Evolutionary conservation across 2,797 vertebrate genomes (phyloP).

Genomic region (Neostethus bicornis): DNA sequence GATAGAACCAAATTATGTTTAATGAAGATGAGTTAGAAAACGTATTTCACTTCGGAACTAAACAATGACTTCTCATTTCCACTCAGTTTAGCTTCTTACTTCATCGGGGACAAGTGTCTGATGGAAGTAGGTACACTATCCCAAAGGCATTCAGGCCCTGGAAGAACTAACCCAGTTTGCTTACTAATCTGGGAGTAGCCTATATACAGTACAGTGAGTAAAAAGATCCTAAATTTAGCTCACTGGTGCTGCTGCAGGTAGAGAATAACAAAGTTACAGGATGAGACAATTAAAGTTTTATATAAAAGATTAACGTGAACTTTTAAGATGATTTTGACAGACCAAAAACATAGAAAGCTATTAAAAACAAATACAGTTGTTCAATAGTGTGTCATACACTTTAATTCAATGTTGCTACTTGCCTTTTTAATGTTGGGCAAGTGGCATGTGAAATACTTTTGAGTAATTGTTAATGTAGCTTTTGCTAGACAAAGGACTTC

Average conservation of each 20-base stretch:
- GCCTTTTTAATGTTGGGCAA: background rate
- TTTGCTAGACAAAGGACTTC: too few species aligned
- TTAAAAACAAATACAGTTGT: background rate
- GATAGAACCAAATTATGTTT: background rate
- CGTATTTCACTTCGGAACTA: constrained; percentile 1
- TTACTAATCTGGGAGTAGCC: constrained; percentile 72
- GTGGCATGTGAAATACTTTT: background rate
- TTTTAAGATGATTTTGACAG: background rate
- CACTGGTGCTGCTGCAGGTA: constrained; percentile 34
- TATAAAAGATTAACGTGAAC: background rate
- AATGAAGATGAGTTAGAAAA: background rate
- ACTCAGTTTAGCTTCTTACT: constrained; percentile 34
- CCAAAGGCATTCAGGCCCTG: constrained; percentile 50
- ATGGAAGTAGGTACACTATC: constrained; percentile 51
- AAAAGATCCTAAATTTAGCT: constrained; percentile 59
- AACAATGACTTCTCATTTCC: constrained; percentile 13
- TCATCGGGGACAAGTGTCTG: constrained; percentile 37
- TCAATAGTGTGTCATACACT: background rate
- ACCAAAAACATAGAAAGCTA: background rate
- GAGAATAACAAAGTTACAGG: background rate
- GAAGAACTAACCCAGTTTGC: constrained; percentile 77
- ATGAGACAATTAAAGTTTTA: background rate
- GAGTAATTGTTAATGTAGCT: background rate
- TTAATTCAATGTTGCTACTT: background rate
- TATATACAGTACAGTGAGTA: constrained; percentile 37